These are phyloP conservation scores for Pterois miles DNA, from an alignment of 2,797 vertebrate species.

Conservation along the genomic window DNA sequence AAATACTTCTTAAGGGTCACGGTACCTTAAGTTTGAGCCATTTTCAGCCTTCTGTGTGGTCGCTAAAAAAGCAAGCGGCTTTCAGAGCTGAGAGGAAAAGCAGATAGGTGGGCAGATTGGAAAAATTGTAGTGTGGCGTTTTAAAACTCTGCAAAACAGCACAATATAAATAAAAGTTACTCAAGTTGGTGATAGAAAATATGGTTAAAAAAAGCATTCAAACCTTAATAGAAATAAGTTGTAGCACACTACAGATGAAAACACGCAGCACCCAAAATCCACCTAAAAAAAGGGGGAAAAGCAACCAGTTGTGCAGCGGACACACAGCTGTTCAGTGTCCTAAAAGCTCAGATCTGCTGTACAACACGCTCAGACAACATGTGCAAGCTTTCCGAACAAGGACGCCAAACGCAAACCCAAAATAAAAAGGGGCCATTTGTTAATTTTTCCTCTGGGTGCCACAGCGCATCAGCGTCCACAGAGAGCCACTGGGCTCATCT, in stretches of 20 bases:
- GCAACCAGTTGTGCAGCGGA: constrained; percentile 15
- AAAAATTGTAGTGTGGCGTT: constrained; percentile 21
- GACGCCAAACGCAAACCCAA: constrained; percentile 26
- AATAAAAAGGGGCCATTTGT: constrained; percentile 50
- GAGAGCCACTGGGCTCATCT: constrained; percentile 71
- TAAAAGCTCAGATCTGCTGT: constrained; percentile 37
- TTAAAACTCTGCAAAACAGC: constrained; percentile 20
- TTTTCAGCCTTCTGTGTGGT: constrained; percentile 44
- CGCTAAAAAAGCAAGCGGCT: constrained; percentile 50
- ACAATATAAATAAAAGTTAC: constrained; percentile 1
- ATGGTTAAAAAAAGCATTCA: accelerated
- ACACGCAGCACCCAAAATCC: not conserved
- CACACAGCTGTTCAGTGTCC: constrained; percentile 56
- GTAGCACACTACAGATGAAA: not conserved
- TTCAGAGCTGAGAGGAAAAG: constrained; percentile 24
- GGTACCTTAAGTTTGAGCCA: constrained; percentile 31
- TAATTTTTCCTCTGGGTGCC: constrained; percentile 58
- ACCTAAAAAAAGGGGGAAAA: not conserved
- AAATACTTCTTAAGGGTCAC: constrained; percentile 43
- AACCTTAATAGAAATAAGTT: not conserved
- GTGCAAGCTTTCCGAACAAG: constrained; percentile 34
- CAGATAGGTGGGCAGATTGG: constrained; percentile 46
- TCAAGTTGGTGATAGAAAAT: not conserved
- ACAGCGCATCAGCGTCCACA: constrained; percentile 65
- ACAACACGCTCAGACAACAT: constrained; percentile 37